Conservation (phyloP, 2,888 invertebrate species). For the Nemotelus pantherinus region DNA sequence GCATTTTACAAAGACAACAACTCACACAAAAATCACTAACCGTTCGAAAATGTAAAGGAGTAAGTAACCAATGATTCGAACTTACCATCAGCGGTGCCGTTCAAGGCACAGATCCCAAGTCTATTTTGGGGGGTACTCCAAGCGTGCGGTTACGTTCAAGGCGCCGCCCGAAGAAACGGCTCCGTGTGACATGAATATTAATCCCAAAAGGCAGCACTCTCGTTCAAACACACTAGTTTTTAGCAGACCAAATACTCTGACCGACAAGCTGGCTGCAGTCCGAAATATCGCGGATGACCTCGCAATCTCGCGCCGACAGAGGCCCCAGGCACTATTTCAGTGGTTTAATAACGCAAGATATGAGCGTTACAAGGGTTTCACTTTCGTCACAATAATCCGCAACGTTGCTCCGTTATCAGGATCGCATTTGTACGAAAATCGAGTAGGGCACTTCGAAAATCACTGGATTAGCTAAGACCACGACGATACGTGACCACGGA, state of each 20-base stretch:
- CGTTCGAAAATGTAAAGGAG: neutral
- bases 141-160: neutral
- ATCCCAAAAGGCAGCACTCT: no score
- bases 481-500: neutral
- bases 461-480: constrained; percentile 2
- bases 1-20: no score
- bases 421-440: neutral
- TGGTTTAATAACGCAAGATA: neutral
- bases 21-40: neutral
- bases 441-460: neutral
- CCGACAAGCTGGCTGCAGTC: no score
- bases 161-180: no score
- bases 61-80: neutral
- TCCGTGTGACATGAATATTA: no score
- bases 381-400: neutral
- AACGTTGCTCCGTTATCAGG: no score
- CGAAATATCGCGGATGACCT: constrained; percentile 18
- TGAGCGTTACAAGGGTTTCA: neutral
- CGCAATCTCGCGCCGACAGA: constrained; percentile 14
- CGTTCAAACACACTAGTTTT: no score
- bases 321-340: neutral
- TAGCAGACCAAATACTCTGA: no score
- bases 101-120: constrained; percentile 5
- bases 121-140: constrained; percentile 27
- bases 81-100: constrained; percentile 10